A percentile compares a stretch with the other conserved stretches of the same genome.
Evolutionary conservation across 2,113 vertebrate species (phyloP).

Genomic region (Aspidoscelis tigris): DNA sequence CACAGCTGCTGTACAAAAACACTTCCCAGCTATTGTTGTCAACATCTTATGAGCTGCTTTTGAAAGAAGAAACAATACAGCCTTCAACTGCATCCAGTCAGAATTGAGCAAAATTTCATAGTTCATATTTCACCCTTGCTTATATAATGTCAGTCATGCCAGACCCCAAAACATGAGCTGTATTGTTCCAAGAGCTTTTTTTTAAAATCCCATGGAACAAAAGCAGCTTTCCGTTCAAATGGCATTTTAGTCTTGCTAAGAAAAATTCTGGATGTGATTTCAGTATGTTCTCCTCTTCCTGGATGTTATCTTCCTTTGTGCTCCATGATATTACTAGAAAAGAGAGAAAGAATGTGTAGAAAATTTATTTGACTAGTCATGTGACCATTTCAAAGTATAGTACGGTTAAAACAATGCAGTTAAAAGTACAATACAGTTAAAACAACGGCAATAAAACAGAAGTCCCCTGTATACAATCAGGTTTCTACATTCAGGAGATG

Average conservation of each 20-base stretch:
- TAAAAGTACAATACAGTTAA: too few species aligned
- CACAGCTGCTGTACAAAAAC: constrained; percentile 44
- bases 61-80: constrained; percentile 42
- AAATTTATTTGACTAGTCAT: too few species aligned
- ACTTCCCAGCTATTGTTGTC: constrained; percentile 26
- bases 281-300: constrained; percentile 14
- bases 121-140: constrained; percentile 31
- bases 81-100: constrained; percentile 36
- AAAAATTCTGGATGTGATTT: constrained; percentile 30
- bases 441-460: too few species aligned
- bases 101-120: constrained; percentile 12
- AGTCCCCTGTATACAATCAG: too few species aligned
- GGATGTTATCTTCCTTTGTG: constrained; percentile 30
- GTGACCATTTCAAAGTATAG: too few species aligned
- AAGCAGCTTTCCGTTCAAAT: constrained; percentile 28
- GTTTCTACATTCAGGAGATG: too few species aligned
- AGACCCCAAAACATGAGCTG: constrained; percentile 2
- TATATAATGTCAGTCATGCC: constrained; percentile 27
- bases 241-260: neutral
- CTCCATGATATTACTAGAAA: constrained; percentile 6
- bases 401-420: too few species aligned
- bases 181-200: constrained; percentile 10
- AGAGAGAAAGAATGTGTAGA: constrained; percentile 21
- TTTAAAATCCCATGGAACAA: neutral
- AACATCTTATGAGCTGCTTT: constrained; percentile 26